Evolutionary conservation across 2,113 vertebrate species (phyloP).

Genomic region (Spea bombifrons): DNA sequence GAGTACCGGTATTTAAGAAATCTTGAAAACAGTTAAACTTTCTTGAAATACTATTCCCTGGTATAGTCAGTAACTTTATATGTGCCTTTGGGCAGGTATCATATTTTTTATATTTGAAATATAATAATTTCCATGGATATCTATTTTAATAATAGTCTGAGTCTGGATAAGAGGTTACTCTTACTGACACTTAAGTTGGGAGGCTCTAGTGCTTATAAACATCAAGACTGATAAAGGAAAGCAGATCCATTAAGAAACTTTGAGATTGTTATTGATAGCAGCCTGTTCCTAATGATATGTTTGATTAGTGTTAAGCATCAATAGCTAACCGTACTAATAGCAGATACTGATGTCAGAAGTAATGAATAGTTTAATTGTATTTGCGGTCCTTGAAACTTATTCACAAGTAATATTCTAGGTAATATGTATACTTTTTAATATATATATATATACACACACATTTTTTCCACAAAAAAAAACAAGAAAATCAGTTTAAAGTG

Average conservation of each 20-base stretch:
- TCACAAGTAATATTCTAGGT: too few relatives aligned
- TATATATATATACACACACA: too few relatives aligned
- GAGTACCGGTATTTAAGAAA: conserved; percentile 42
- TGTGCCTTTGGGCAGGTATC: conserved; percentile 55
- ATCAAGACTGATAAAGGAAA: conserved; percentile 63
- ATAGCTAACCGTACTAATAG: conserved; percentile 69
- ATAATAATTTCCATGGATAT: conserved; percentile 94
- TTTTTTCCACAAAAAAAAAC: too few relatives aligned
- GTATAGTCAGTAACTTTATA: conserved; percentile 45
- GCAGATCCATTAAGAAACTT: conserved; percentile 71
- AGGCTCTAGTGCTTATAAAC: conserved; percentile 68
- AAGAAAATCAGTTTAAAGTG: not conserved
- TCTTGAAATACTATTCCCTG: conserved; percentile 45
- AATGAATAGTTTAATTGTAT: conserved; percentile 11
- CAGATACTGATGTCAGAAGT: conserved; percentile 60
- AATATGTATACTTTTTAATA: too few relatives aligned
- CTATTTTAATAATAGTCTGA: conserved; percentile 96
- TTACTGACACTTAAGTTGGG: conserved; percentile 79
- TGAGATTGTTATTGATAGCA: conserved; percentile 92
- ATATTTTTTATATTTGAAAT: conserved; percentile 79
- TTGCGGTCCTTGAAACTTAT: too few relatives aligned
- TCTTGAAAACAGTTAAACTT: conserved; percentile 50
- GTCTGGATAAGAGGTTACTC: conserved; percentile 75
- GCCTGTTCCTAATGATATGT: conserved; percentile 98
- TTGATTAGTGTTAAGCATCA: conserved; percentile 79